Evolutionary conservation across 2,888 invertebrate genomes (phyloP).

Genomic region (Aleiodes alternator): DNA sequence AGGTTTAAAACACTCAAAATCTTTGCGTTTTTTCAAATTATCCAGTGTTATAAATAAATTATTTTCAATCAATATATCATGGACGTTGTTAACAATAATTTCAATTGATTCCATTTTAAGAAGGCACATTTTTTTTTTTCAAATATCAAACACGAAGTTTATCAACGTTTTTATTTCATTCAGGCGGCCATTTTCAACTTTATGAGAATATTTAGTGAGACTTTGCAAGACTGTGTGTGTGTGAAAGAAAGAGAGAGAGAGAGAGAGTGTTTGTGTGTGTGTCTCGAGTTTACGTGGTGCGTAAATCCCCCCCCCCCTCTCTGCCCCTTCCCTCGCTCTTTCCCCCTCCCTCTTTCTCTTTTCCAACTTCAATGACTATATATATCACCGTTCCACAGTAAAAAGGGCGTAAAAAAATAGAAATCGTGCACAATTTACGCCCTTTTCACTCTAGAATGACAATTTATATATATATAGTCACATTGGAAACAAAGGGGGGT

Average conservation of each 20-base stretch:
- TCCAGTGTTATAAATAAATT: constrained; percentile 48
- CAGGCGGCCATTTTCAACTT: constrained; percentile 69
- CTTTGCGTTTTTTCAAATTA: constrained; percentile 44
- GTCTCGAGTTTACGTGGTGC: background rate
- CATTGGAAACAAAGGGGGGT: too few species aligned
- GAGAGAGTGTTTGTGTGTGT: background rate
- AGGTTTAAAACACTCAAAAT: constrained; percentile 50
- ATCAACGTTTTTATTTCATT: constrained; percentile 56
- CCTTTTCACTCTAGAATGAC: too few species aligned
- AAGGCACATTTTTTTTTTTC: constrained; percentile 58
- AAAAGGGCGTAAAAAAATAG: too few species aligned
- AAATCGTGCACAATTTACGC: too few species aligned
- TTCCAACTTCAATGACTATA: too few species aligned
- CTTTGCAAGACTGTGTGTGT: too few species aligned
- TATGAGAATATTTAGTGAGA: background rate
- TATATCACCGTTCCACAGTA: too few species aligned
- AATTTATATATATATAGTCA: too few species aligned
- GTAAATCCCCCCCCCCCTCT: background rate
- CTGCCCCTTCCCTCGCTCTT: too few species aligned
- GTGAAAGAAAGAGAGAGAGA: too few species aligned
- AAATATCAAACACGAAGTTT: constrained; percentile 53
- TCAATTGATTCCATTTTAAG: constrained; percentile 66
- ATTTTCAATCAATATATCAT: constrained; percentile 47
- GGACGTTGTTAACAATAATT: constrained; percentile 57
- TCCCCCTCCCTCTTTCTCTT: too few species aligned